These are phyloP conservation scores for Sanderia malayensis DNA, from an alignment of 30 jellyfish, hydroid and myxozoan genomes.

Conservation along the genomic window DNA sequence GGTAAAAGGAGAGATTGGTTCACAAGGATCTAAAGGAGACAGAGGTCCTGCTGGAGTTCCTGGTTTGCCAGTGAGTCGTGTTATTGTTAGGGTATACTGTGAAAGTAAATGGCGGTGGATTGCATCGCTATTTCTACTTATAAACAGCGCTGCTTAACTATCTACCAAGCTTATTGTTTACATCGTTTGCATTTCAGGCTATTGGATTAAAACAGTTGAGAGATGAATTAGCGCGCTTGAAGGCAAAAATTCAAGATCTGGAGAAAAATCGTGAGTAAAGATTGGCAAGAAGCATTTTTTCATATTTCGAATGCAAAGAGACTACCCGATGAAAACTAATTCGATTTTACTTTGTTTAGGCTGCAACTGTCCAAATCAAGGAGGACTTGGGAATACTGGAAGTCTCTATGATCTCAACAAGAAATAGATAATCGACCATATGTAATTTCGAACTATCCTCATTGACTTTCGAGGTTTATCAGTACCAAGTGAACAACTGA, in stretches of 20 bases:
- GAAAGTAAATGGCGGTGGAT: too few relatives aligned
- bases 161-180: too few relatives aligned
- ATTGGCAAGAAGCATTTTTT: not conserved
- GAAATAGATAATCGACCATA: too few relatives aligned
- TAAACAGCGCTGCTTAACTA: too few relatives aligned
- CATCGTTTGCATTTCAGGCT: constrained; percentile 8
- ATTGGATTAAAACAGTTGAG: constrained; percentile 20
- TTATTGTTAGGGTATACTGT: too few relatives aligned
- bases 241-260: constrained; percentile 13
- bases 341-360: not conserved
- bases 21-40: constrained; percentile 62
- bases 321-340: not conserved
- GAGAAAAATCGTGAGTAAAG: constrained; percentile 33
- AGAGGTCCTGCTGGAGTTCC: constrained; percentile 75
- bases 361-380: constrained; percentile 22
- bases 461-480: too few relatives aligned
- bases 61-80: constrained; percentile 60
- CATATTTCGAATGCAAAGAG: too few relatives aligned
- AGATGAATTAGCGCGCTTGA: constrained; percentile 19
- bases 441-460: too few relatives aligned
- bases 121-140: too few relatives aligned
- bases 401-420: constrained; percentile 14
- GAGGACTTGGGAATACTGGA: not conserved
- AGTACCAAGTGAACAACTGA: too few relatives aligned
- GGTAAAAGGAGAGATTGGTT: constrained; percentile 66